Percentiles rank a stretch among this genome's conserved stretches.
These are phyloP conservation scores for Triplophysa yarkandensis DNA, from an alignment of 2,797 vertebrate genomes.

Conservation along the genomic window DNA sequence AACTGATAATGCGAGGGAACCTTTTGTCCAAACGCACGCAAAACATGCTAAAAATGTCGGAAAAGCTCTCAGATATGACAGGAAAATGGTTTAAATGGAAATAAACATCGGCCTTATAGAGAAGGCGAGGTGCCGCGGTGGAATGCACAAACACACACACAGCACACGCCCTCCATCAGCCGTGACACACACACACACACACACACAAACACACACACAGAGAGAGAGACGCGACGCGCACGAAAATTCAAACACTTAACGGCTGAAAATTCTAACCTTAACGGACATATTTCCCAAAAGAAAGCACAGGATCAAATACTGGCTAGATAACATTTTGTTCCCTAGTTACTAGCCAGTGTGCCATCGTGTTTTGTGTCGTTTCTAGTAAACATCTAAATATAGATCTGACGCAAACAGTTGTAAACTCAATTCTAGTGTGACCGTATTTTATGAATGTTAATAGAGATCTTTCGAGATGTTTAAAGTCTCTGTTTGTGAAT, in stretches of 20 bases:
- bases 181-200: constrained; percentile 54
- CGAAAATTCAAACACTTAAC: constrained; percentile 7
- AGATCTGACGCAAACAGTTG: constrained; percentile 29
- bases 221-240: background rate
- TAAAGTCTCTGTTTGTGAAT: background rate
- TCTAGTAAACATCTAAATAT: constrained; percentile 12
- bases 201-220: constrained; percentile 73
- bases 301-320: background rate
- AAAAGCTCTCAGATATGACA: background rate
- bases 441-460: background rate
- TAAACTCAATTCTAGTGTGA: background rate
- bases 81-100: constrained; percentile 9
- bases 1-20: background rate
- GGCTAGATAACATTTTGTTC: background rate
- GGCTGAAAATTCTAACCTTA: too few relatives aligned
- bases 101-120: constrained; percentile 49
- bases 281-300: constrained; percentile 11
- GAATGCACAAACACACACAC: constrained; percentile 75
- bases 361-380: background rate
- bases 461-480: constrained; percentile 5
- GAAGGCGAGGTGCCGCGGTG: constrained; percentile 71
- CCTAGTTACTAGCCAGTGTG: background rate
- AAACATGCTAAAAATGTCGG: background rate
- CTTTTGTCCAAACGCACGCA: constrained; percentile 4
- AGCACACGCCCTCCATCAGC: constrained; percentile 66